Evolutionary conservation across 2,797 vertebrate species (phyloP).

Genomic region (Phaenicophaeus curvirostris): DNA sequence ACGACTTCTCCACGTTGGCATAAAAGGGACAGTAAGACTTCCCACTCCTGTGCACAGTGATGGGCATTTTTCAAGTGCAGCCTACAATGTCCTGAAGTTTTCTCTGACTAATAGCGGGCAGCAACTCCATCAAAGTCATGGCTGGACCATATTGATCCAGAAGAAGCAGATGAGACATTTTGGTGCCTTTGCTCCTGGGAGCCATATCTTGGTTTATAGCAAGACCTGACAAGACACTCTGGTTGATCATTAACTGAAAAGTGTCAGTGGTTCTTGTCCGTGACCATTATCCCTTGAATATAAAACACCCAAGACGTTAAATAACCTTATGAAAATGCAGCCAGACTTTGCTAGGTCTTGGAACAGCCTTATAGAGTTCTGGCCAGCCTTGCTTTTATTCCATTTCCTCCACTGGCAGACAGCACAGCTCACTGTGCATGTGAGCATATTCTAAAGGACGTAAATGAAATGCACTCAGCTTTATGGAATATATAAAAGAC

Average conservation of each 20-base stretch:
- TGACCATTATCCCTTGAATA: constrained; percentile 25
- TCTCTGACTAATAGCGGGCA: neutral
- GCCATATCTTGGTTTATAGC: neutral
- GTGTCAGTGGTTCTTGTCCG: neutral
- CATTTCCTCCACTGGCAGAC: constrained; percentile 51
- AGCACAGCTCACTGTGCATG: neutral
- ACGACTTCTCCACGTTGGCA: neutral
- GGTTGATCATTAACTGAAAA: neutral
- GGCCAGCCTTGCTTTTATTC: constrained; percentile 21
- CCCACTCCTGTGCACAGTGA: fast-evolving
- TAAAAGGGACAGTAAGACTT: neutral
- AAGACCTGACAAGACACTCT: neutral
- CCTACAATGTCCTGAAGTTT: neutral
- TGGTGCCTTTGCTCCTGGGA: neutral
- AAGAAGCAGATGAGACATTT: neutral
- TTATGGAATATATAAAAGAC: constrained; percentile 31
- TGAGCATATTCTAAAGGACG: neutral
- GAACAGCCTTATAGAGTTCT: constrained; percentile 16
- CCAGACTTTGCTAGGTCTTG: constrained; percentile 18
- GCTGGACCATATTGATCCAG: neutral
- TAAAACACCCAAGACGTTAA: neutral
- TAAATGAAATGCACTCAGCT: constrained; percentile 50
- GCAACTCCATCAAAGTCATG: neutral
- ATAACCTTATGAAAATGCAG: neutral
- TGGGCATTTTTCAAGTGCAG: neutral